A percentile compares a stretch with the other conserved stretches of the same genome.
Conservation (phyloP, 2,113 vertebrate genomes). For the Gavia stellata region DNA sequence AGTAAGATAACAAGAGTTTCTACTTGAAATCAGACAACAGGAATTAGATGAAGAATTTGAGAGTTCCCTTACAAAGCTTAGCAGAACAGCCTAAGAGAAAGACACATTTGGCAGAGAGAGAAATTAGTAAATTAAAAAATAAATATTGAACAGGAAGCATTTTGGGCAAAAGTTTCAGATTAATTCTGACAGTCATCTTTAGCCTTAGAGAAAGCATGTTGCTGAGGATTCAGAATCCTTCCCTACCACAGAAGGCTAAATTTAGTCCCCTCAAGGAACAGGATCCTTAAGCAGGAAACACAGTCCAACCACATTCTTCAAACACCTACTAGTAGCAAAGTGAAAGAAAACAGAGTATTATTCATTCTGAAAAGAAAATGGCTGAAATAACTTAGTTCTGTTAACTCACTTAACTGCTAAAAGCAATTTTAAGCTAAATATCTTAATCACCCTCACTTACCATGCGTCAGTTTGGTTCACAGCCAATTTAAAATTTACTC, state of each 20-base stretch:
- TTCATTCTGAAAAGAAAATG: not conserved
- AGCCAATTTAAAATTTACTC: not conserved
- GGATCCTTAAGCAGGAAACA: not conserved
- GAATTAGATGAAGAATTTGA: not conserved
- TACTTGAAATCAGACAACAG: not conserved
- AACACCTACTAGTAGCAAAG: not conserved
- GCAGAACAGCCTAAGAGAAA: not conserved
- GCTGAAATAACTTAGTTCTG: not conserved
- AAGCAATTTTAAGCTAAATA: not conserved
- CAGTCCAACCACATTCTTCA: not conserved
- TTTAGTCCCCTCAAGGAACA: not conserved
- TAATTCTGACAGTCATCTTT: not conserved
- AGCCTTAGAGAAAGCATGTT: not conserved
- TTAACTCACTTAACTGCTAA: not conserved
- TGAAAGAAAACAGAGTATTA: not conserved
- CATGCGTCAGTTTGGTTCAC: not conserved
- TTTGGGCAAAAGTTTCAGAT: not conserved
- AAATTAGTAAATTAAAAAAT: not conserved
- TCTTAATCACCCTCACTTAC: not conserved
- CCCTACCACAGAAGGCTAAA: not conserved
- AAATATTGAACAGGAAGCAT: not conserved
- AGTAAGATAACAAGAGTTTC: not conserved
- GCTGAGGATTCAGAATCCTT: not conserved
- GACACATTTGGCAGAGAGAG: not conserved
- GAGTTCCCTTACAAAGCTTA: not conserved